Conservation (phyloP, 2,113 vertebrate genomes). For the Elephas maximus region DNA sequence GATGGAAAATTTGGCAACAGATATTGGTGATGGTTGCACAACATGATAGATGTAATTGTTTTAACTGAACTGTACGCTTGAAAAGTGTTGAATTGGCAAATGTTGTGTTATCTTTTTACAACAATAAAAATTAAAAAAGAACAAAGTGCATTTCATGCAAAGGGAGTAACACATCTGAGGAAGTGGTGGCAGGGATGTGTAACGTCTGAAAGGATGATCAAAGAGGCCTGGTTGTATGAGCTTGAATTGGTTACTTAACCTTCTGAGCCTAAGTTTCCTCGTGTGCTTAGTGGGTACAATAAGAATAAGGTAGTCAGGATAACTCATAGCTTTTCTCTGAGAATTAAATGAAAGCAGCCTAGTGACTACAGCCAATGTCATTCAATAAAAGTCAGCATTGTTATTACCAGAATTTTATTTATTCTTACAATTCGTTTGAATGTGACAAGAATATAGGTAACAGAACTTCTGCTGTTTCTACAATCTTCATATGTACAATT, state of each 20-base stretch:
- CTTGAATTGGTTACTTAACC: accelerated
- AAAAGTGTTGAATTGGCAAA: too few species aligned
- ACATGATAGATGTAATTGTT: too few species aligned
- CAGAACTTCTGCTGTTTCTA: too few species aligned
- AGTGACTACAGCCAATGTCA: not conserved
- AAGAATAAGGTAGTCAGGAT: not conserved
- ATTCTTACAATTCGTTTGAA: too few species aligned
- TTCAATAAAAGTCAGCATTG: not conserved
- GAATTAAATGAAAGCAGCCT: not conserved
- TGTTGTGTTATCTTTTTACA: too few species aligned
- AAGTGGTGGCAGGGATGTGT: too few species aligned
- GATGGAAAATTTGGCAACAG: too few species aligned
- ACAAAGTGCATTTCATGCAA: not conserved
- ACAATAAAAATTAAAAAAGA: not conserved
- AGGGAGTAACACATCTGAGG: not conserved
- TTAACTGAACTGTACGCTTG: too few species aligned
- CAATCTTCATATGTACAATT: too few species aligned
- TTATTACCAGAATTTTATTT: not conserved
- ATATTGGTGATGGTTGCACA: too few species aligned
- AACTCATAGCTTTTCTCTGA: not conserved
- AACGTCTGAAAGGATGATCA: accelerated
- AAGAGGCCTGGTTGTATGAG: not conserved
- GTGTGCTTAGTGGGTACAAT: not conserved
- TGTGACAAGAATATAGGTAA: too few species aligned
- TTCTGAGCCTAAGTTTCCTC: not conserved